Evolutionary conservation across 1,140 invertebrate species (phyloP).

Genomic region (Orius insidiosus): DNA sequence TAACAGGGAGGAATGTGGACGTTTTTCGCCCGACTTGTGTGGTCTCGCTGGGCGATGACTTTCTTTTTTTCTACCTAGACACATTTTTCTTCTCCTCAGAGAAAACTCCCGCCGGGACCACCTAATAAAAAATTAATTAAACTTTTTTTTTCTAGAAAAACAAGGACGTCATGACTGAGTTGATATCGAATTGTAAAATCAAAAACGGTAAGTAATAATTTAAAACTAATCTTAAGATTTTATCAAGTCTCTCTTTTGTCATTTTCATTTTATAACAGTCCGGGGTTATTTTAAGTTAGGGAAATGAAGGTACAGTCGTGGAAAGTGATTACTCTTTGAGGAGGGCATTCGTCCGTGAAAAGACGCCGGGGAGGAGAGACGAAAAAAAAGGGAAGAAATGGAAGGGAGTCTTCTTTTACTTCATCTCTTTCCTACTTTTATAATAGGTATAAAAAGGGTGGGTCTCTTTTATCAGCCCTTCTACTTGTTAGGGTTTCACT

Average conservation of each 20-base stretch:
- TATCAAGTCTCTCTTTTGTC: conserved; percentile 4
- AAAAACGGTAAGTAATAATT: conserved; percentile 37
- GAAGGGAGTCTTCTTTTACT: conserved; percentile 7
- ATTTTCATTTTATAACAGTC: neutral
- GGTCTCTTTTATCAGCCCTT: neutral
- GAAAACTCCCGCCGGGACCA: too few relatives aligned
- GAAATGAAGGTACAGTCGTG: neutral
- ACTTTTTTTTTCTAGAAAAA: conserved; percentile 39
- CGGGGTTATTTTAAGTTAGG: neutral
- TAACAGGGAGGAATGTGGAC: too few relatives aligned
- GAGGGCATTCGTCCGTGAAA: neutral
- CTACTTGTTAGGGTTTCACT: neutral
- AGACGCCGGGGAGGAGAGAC: neutral
- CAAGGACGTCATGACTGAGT: conserved; percentile 45
- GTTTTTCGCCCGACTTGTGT: too few relatives aligned
- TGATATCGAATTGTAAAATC: conserved; percentile 41
- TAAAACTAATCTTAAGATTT: too few relatives aligned
- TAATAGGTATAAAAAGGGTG: neutral
- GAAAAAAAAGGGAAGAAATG: conserved; percentile 9
- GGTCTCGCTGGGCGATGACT: too few relatives aligned
- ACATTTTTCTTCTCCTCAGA: too few relatives aligned
- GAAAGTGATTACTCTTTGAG: neutral
- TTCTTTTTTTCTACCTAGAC: too few relatives aligned
- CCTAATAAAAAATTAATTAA: too few relatives aligned
- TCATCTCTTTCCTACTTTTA: conserved; percentile 7